These are phyloP conservation scores for Volucella inflata DNA, from an alignment of 2,888 invertebrate species.

Conservation along the genomic window DNA sequence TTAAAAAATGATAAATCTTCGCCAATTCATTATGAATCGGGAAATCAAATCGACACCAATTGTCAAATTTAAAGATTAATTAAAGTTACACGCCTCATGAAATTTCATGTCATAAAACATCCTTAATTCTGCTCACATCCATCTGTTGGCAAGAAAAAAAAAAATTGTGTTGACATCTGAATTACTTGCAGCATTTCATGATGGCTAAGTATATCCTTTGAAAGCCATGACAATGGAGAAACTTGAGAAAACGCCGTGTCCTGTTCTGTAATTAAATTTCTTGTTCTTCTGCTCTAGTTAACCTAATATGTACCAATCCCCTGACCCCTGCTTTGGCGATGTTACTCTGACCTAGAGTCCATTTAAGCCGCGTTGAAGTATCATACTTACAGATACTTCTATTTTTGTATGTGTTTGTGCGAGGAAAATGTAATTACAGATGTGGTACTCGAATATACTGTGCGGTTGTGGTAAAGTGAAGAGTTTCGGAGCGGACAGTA, in stretches of 20 bases:
- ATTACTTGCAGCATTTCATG: slow-evolving; percentile 33
- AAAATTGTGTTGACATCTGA: not conserved
- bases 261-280: slow-evolving; percentile 63
- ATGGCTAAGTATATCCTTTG: slow-evolving; percentile 42
- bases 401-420: slow-evolving; percentile 9
- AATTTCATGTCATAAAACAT: no score
- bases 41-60: no score
- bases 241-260: slow-evolving; percentile 38
- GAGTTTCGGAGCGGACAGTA: slow-evolving; percentile 24
- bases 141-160: no score
- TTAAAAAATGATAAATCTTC: no score
- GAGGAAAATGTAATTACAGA: slow-evolving; percentile 23
- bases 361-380: slow-evolving; percentile 37
- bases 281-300: slow-evolving; percentile 24
- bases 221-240: slow-evolving; percentile 47
- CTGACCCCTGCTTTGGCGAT: slow-evolving; percentile 2
- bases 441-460: not conserved
- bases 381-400: slow-evolving; percentile 15
- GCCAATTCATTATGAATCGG: no score
- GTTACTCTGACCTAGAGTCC: slow-evolving; percentile 17
- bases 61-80: no score
- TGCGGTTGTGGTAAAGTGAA: not conserved
- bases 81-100: no score
- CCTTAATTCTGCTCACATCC: no score
- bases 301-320: not conserved